Percentiles rank a stretch among this genome's conserved stretches.
Conservation (phyloP, 2,888 invertebrate genomes). For the Xestia rhomboidea region DNA sequence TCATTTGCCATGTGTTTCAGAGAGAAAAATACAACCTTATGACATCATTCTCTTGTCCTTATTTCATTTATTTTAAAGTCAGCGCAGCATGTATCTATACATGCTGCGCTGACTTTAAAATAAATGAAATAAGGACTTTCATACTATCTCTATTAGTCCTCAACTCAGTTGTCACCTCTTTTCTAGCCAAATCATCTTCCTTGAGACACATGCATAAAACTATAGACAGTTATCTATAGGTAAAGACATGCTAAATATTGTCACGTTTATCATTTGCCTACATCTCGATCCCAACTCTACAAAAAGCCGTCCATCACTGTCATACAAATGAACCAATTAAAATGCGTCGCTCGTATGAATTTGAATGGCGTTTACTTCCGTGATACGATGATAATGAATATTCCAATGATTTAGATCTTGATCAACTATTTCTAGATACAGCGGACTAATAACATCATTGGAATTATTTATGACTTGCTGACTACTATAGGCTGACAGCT, state of each 20-base stretch:
- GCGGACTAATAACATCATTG: conserved; percentile 49
- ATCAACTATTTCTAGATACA: conserved; percentile 58
- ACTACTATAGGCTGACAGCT: conserved; percentile 45
- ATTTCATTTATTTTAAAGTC: neutral
- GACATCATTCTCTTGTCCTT: neutral
- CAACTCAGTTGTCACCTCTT: neutral
- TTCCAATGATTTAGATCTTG: conserved; percentile 61
- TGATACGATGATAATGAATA: conserved; percentile 60
- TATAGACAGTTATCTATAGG: neutral
- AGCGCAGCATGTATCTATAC: neutral
- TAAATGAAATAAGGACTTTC: too few species aligned
- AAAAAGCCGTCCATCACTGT: conserved; percentile 58
- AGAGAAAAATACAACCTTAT: neutral
- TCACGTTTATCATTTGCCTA: conserved; percentile 33
- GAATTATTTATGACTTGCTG: conserved; percentile 57
- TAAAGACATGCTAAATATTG: neutral
- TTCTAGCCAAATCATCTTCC: neutral
- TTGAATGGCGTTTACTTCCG: conserved; percentile 68
- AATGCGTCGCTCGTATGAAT: conserved; percentile 63
- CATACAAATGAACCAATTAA: conserved; percentile 67
- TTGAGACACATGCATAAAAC: neutral
- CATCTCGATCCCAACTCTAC: conserved; percentile 53
- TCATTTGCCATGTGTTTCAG: neutral
- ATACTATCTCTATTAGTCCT: neutral
- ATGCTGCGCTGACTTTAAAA: too few species aligned